Base-by-base conservation (phyloP, 2,797 vertebrate genomes). In the Clarias fuscus region DNA sequence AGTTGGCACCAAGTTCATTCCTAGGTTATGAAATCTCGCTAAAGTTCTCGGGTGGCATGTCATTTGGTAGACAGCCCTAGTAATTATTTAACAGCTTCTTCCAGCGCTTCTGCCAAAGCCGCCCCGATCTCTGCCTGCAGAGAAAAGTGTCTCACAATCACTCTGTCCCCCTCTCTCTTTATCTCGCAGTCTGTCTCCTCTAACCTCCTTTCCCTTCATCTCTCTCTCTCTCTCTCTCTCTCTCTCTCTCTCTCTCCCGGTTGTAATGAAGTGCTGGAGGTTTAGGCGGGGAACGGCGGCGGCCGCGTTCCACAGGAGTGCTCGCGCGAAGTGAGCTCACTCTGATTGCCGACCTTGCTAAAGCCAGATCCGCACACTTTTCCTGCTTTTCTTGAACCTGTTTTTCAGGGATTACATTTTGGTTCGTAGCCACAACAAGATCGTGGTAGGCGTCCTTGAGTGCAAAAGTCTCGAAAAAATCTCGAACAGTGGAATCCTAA, bases 81-180 rank as follows among this genome's bases (percentile, higher is more conserved):
- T 86, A 85, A 88, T 86, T 88, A 88, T 88, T 88, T 82, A 88
- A 82, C 88, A 86, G 88, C 82, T 83, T 84, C 70, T 75, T 84
- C 58, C 58, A 87, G 43, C 68, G 78, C 75, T 71, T 64, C 73
- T 90, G 91, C 61, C 68, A 84, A 76, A 83, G 77, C 89, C 72
- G 76, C 82, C 89, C 89, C 88, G 88, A 88, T 82, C 77, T 85
- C 80, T 82, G 84, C 79, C 86, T 84, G 85, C 61, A 53, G 77
- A 84, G n/a, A 81, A 87, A 73, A 58, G 86, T 80, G 83, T 75
- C 77, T 84, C 77, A 53, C 76, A 85, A 70, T 84, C 61, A 83
- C n/a, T 5, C 68, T 70, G 59, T 24, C 85, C 89, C 89, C 84
- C 86, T 40, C 85, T 89, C 37, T 37, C 84, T 59, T 83, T 81